Percentiles rank a stretch among this genome's conserved stretches.
phyloP scores from a whole-genome alignment of 1,140 invertebrate species.

The Sycophila sp. region DNA sequence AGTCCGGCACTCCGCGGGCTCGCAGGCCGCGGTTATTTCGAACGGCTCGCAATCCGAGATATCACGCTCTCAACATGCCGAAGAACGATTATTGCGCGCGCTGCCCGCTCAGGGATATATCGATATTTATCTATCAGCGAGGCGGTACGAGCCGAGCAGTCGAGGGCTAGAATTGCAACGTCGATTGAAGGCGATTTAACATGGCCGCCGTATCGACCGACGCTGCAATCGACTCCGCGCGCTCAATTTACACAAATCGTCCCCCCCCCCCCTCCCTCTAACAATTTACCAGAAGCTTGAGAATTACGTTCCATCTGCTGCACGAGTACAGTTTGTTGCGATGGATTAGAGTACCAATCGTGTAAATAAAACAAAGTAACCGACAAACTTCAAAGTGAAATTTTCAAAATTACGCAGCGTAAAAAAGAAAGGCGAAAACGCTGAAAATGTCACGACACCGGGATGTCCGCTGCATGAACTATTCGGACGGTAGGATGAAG shows the following conservation, averaged over 20 bases:
- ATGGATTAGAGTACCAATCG: too few relatives aligned
- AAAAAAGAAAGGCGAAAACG: too few relatives aligned
- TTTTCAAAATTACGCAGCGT: too few relatives aligned
- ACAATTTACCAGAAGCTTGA: too few relatives aligned
- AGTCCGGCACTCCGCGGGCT: not conserved
- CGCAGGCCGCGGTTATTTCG: not conserved
- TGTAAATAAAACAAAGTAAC: too few relatives aligned
- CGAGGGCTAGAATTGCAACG: not conserved
- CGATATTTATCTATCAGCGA: constrained; percentile 32
- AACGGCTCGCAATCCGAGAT: constrained; percentile 2
- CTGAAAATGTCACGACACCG: constrained; percentile 83
- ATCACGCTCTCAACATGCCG: not conserved
- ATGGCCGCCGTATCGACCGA: constrained; percentile 28
- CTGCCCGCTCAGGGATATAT: constrained; percentile 32
- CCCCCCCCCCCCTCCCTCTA: too few relatives aligned
- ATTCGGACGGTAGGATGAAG: constrained; percentile 72
- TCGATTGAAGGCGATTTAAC: not conserved
- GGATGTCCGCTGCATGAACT: constrained; percentile 79
- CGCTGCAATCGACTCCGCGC: constrained; percentile 21
- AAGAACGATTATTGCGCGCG: too few relatives aligned
- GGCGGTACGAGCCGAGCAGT: not conserved
- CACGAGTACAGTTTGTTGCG: too few relatives aligned
- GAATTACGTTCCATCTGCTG: too few relatives aligned
- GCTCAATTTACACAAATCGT: too few relatives aligned
- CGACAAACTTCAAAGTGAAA: too few relatives aligned